These are phyloP conservation scores for Amphimallon solstitiale DNA, from an alignment of 2,888 invertebrate species.

Conservation along the genomic window DNA sequence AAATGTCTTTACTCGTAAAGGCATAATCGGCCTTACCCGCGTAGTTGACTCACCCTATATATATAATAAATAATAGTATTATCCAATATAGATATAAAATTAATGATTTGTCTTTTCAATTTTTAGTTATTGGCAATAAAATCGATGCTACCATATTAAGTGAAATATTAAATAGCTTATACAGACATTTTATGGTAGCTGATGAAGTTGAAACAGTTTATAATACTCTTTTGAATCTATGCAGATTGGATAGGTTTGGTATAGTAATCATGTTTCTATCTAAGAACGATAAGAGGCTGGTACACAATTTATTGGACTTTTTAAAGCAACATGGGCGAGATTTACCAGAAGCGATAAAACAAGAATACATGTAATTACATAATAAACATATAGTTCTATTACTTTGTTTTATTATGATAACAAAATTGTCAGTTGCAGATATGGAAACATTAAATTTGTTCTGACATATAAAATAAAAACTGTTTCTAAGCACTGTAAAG, in stretches of 20 bases:
- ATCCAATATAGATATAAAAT: no score
- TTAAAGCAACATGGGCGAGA: conserved; percentile 53
- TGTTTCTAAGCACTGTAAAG: no score
- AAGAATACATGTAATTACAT: conserved; percentile 27
- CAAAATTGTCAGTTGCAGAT: background rate
- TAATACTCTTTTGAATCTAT: conserved; percentile 54
- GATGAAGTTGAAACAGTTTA: conserved; percentile 54
- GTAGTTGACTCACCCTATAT: no score
- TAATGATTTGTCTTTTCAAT: conserved; percentile 7
- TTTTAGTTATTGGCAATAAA: conserved; percentile 61
- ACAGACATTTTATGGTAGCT: conserved; percentile 57
- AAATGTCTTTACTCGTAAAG: no score
- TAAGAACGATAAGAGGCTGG: conserved; percentile 53
- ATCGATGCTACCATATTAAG: conserved; percentile 61
- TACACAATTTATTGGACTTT: conserved; percentile 51
- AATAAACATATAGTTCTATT: conserved; percentile 12
- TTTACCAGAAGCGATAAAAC: conserved; percentile 42
- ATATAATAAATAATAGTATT: no score
- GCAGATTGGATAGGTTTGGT: conserved; percentile 57
- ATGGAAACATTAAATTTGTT: background rate
- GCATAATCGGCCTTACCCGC: no score
- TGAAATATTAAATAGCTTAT: conserved; percentile 58
- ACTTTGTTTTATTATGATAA: background rate
- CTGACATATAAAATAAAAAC: no score
- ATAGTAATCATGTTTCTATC: conserved; percentile 60